These are phyloP conservation scores for Drosophila saltans DNA, from an alignment of 1,140 invertebrate species.

Conservation along the genomic window DNA sequence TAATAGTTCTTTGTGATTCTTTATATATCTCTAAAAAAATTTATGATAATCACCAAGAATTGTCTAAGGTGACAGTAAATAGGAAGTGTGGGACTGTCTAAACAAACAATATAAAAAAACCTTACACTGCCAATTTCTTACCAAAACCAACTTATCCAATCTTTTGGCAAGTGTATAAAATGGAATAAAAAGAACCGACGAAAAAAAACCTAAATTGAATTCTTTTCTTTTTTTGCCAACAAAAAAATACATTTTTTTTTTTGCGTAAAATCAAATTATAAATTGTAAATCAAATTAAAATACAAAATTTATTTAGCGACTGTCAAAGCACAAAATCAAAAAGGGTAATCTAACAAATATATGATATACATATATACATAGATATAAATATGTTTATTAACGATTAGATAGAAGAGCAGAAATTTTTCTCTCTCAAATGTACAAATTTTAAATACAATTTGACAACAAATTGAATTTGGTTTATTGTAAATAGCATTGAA, in stretches of 20 bases:
- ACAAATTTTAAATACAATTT: constrained; percentile 2
- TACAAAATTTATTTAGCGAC: background rate
- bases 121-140: too few relatives aligned
- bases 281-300: background rate
- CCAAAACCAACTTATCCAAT: background rate
- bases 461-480: background rate
- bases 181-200: background rate
- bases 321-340: background rate
- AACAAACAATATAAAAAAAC: too few relatives aligned
- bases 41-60: too few relatives aligned
- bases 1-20: too few relatives aligned
- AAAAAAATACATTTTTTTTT: background rate
- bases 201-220: background rate
- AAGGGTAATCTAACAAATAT: background rate
- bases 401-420: too few relatives aligned
- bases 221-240: background rate
- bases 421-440: background rate
- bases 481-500: background rate
- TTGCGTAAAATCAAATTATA: background rate
- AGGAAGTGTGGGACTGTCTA: too few relatives aligned
- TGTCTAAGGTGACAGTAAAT: too few relatives aligned
- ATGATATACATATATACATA: too few relatives aligned
- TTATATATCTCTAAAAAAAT: too few relatives aligned
- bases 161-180: background rate
- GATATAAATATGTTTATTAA: too few relatives aligned